Conservation (phyloP, 2,888 invertebrate species). For the Drosophila melanocephala region DNA sequence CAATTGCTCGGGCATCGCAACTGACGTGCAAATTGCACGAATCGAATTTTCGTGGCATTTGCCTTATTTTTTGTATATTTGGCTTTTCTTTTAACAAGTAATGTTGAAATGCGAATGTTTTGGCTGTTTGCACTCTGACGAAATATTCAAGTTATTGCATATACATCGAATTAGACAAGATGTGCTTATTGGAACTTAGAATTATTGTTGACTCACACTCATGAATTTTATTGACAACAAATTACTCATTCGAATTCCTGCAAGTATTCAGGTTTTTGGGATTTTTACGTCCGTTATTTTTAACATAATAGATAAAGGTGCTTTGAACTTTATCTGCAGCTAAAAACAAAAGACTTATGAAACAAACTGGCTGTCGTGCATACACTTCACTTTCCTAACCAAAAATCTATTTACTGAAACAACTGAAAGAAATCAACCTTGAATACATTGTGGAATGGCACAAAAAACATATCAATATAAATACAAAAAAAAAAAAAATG, state of each 20-base stretch:
- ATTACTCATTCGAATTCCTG: slow-evolving; percentile 21
- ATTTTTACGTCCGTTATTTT: slow-evolving; percentile 1
- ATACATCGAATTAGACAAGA: slow-evolving; percentile 1
- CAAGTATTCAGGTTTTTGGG: slow-evolving; percentile 13
- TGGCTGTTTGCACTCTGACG: slow-evolving; percentile 5
- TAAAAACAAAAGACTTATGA: slow-evolving; percentile 49
- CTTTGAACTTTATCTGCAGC: not conserved
- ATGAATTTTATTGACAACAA: slow-evolving; percentile 8
- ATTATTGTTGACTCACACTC: slow-evolving; percentile 16
- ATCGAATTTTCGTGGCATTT: slow-evolving; percentile 24
- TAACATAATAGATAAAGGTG: not conserved
- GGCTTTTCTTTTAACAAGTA: slow-evolving; percentile 44
- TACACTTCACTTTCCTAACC: slow-evolving; percentile 8
- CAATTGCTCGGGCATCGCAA: slow-evolving; percentile 31
- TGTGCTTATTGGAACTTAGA: slow-evolving; percentile 2
- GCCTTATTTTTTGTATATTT: slow-evolving; percentile 8
- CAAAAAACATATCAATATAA: slow-evolving; percentile 11
- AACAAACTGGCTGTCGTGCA: slow-evolving; percentile 39
- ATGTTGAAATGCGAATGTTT: slow-evolving; percentile 24
- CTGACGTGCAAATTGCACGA: slow-evolving; percentile 45
- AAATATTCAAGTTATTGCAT: slow-evolving; percentile 1
- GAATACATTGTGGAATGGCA: slow-evolving; percentile 35
- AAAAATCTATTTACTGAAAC: slow-evolving; percentile 14
- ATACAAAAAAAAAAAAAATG: not conserved
- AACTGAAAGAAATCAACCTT: slow-evolving; percentile 61